These are phyloP conservation scores for Diuraphis noxia DNA, from an alignment of 1,140 invertebrate species.

Conservation along the genomic window DNA sequence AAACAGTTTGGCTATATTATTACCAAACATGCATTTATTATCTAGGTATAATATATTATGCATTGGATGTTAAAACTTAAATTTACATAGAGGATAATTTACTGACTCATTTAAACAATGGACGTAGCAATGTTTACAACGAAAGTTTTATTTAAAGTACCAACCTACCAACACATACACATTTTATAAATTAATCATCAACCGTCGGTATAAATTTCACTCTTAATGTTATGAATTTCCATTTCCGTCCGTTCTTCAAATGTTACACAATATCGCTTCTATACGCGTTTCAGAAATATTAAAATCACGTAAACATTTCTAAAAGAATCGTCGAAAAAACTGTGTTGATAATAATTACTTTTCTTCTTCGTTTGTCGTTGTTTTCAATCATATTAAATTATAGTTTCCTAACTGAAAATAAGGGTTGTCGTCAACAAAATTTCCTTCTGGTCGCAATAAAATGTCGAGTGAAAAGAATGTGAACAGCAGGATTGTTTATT, in stretches of 20 bases:
- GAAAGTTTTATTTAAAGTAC: neutral
- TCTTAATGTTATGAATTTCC: neutral
- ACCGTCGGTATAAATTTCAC: neutral
- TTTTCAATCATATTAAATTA: neutral
- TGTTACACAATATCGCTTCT: neutral
- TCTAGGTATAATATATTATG: neutral
- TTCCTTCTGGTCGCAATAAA: neutral
- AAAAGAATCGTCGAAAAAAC: neutral
- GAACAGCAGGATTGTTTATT: constrained; percentile 5
- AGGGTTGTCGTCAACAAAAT: neutral
- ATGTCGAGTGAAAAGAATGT: neutral
- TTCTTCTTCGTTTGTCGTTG: neutral
- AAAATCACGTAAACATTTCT: neutral
- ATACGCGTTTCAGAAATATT: neutral
- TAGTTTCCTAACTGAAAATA: neutral
- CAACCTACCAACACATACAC: neutral
- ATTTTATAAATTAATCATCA: neutral
- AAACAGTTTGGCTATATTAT: neutral
- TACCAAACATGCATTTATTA: neutral
- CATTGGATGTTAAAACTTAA: neutral
- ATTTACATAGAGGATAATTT: neutral
- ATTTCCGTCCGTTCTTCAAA: neutral
- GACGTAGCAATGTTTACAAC: neutral
- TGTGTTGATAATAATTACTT: neutral
- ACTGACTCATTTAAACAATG: neutral